Conservation (phyloP, 2,113 vertebrate genomes). For the Chascanopsetta lugubris region DNA sequence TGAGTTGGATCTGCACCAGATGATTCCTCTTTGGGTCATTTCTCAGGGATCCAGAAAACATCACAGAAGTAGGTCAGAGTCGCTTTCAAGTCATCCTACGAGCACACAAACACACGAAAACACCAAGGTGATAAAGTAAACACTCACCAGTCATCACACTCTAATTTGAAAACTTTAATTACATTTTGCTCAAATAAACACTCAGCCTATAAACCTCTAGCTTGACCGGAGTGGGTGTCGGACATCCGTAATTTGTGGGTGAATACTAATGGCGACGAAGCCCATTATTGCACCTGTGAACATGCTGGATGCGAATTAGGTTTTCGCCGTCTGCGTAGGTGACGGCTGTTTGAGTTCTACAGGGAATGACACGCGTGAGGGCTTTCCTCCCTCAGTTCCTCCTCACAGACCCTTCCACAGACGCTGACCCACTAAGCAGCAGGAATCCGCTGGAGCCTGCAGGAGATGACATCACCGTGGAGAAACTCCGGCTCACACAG, state of each 20-base stretch:
- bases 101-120: no score
- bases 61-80: no score
- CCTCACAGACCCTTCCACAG: neutral
- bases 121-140: no score
- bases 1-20: no score
- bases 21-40: no score
- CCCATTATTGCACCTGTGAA: slow-evolving; percentile 15
- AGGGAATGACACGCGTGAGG: slow-evolving; percentile 44
- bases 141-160: no score
- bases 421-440: slow-evolving; percentile 44
- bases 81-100: no score
- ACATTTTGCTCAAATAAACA: no score
- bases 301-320: slow-evolving; percentile 16
- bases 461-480: slow-evolving; percentile 71
- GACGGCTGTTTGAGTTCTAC: slow-evolving; percentile 51
- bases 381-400: slow-evolving; percentile 48
- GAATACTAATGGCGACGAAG: slow-evolving; percentile 26
- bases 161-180: no score
- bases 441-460: slow-evolving; percentile 44
- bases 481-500: slow-evolving; percentile 51
- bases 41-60: no score
- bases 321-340: slow-evolving; percentile 40
- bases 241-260: slow-evolving; percentile 39
- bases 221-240: slow-evolving; percentile 21
- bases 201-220: slow-evolving; percentile 27